A percentile compares a stretch with the other conserved stretches of the same genome.
These are phyloP conservation scores for Lophura nycthemera DNA, from an alignment of 2,113 vertebrate genomes.

Conservation along the genomic window DNA sequence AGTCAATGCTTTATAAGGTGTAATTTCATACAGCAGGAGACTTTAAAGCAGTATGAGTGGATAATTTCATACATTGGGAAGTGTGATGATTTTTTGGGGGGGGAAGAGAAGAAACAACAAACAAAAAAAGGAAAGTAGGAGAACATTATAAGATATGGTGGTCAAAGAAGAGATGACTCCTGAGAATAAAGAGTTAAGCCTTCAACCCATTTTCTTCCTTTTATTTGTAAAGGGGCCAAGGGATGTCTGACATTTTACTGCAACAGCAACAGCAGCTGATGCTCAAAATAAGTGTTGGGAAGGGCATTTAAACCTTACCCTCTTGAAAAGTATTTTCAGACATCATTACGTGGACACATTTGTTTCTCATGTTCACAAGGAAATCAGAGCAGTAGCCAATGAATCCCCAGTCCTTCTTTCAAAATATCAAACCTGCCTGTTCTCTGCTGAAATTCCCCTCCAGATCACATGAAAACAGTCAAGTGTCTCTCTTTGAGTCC, in stretches of 20 bases:
- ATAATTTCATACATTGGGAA: neutral
- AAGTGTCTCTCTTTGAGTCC: neutral
- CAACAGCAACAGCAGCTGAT: constrained; percentile 26
- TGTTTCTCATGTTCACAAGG: neutral
- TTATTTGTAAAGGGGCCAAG: neutral
- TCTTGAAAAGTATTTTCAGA: constrained; percentile 37
- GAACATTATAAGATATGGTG: neutral
- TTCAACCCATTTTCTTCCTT: neutral
- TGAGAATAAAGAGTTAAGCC: neutral
- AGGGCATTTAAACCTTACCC: neutral
- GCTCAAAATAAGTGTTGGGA: constrained; percentile 14
- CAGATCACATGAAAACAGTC: neutral
- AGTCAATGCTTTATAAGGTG: constrained; percentile 4
- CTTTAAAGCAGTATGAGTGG: neutral
- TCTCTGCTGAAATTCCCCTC: neutral
- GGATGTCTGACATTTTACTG: neutral
- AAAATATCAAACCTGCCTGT: neutral
- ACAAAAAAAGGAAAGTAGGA: neutral
- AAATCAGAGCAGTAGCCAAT: neutral
- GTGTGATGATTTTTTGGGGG: neutral
- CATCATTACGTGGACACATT: neutral
- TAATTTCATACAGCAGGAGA: neutral
- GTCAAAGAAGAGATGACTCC: neutral
- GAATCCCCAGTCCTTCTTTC: neutral
- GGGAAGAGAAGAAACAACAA: no score